Evolutionary conservation across 2,113 vertebrate genomes (phyloP), one percentile per base, ranked within the genome.

Genomic region (Todiramphus chloris): DNA sequence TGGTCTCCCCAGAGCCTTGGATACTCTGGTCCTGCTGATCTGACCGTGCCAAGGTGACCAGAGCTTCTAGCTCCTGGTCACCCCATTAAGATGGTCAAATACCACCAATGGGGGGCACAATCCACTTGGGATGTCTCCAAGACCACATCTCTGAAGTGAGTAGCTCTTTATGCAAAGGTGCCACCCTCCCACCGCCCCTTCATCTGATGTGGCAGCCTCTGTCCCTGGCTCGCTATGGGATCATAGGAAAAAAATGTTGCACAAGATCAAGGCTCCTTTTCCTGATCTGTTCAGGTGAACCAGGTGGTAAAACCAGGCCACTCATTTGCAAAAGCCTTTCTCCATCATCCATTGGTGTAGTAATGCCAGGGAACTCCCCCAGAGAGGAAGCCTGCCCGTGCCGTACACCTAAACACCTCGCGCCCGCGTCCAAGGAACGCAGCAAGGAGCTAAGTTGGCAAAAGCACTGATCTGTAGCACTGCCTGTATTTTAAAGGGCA

Each of bases 401-500:
- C 67, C 51, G 16, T 55, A 43, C 44, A 35, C 35, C 39, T 31
- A 44, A 90, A 53, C 31, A 58, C 39, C 9, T 88, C 41, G 13
- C 3, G 6, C 48, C 35, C 73, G 53, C 28, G 62, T 66, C 75
- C 23, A 9, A 87, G 66, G 70, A 89, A 64, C 16, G 16, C 33
- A 79, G 79, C 39, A 70, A 87, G 58, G 48, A 77, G 51, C 43
- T 60, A 23, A 23, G 51, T 5, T 85, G 81, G 74, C 67, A 81
- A 62, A 90, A 21, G 28, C 33, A 75, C 43, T 41, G 10, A 43
- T 31, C 14, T 12, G 24, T n/a, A 75, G 60, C 53, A 39, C 30
- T 80, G 24, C 41, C n/a, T 83, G 90, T 81, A 55, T 85, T 95
- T 80, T 91, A 83, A 85, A 93, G 69, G 72, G 68, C 75, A 94